Percentiles rank a stretch among this genome's conserved stretches.
These are phyloP conservation scores for Meta bourneti DNA, from an alignment of 2,888 invertebrate genomes.

Conservation along the genomic window DNA sequence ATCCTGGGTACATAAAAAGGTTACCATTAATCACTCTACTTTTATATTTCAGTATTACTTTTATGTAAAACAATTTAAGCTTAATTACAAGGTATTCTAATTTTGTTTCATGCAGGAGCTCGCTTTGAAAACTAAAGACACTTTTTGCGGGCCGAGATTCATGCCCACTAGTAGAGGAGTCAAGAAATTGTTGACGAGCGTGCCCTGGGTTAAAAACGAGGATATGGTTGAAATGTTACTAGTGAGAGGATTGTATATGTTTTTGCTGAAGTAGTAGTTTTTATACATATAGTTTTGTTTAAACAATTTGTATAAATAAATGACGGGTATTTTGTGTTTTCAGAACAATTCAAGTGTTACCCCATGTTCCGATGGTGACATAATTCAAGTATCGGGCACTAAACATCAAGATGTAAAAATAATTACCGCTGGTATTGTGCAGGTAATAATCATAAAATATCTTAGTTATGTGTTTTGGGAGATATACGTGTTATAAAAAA, in stretches of 20 bases:
- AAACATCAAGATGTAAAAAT: constrained; percentile 16
- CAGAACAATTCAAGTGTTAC: neutral
- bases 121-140: constrained; percentile 42
- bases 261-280: too few relatives aligned
- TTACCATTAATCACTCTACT: neutral
- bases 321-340: neutral
- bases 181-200: neutral
- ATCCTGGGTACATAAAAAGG: too few relatives aligned
- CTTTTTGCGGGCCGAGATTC: constrained; percentile 16
- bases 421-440: constrained; percentile 33
- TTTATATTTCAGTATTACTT: neutral
- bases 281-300: neutral
- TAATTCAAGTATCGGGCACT: constrained; percentile 16
- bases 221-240: constrained; percentile 17
- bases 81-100: neutral
- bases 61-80: too few relatives aligned
- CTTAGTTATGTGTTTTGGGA: neutral
- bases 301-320: too few relatives aligned
- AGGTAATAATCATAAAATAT: constrained; percentile 20
- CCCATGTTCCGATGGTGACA: neutral
- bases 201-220: constrained; percentile 51
- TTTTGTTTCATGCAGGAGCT: constrained; percentile 18
- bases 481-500: neutral
- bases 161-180: neutral
- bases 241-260: neutral